Conservation (phyloP, 2,113 vertebrate species). For the Amblyornis subalaris region DNA sequence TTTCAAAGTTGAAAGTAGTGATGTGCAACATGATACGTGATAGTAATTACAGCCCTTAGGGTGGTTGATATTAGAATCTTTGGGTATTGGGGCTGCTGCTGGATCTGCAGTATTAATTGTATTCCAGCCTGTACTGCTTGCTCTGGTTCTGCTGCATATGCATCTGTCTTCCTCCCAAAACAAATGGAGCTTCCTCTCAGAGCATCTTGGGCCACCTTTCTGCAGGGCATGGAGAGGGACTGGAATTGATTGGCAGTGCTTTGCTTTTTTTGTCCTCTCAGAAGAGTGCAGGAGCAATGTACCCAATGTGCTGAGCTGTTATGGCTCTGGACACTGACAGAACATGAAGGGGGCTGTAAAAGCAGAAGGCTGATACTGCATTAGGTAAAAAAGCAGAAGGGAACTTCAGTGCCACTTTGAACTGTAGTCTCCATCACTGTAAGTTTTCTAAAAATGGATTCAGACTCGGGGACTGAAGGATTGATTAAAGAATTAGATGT, state of each 20-base stretch:
- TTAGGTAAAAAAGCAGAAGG: background rate
- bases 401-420: background rate
- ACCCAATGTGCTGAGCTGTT: background rate
- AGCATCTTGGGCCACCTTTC: background rate
- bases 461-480: background rate
- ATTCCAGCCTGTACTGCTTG: background rate
- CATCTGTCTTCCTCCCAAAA: background rate
- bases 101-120: background rate
- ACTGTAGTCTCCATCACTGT: background rate
- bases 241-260: background rate
- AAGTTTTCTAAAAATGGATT: background rate
- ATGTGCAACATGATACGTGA: background rate
- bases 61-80: background rate
- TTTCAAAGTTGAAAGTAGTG: background rate
- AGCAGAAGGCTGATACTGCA: background rate
- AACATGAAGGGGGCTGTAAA: background rate
- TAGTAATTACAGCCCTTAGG: background rate
- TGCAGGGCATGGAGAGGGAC: background rate
- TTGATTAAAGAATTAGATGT: background rate
- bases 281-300: background rate
- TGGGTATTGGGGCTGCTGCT: background rate
- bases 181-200: background rate
- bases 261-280: background rate
- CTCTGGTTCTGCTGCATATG: background rate
- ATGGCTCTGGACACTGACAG: background rate